Conservation (phyloP, 2,113 vertebrate species). For the Osmerus eperlanus region DNA sequence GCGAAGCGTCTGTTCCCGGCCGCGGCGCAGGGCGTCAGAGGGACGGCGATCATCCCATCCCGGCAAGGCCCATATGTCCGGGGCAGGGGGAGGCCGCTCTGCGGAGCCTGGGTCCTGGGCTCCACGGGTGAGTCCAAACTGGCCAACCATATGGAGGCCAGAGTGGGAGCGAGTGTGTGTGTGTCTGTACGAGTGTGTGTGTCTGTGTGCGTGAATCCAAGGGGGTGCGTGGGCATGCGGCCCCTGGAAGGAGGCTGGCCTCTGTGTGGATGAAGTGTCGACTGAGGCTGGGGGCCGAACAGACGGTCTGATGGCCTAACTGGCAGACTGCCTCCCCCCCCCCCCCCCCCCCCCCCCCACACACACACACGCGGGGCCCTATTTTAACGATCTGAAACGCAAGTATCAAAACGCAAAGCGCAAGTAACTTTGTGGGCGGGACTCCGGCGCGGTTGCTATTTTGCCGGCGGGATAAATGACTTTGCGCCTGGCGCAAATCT, state of each 20-base stretch:
- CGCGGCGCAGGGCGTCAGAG: constrained; percentile 4
- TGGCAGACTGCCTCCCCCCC: no score
- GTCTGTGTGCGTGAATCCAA: neutral
- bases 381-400: no score
- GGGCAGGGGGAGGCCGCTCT: constrained; percentile 21
- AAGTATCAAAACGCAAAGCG: no score
- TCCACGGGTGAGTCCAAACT: constrained; percentile 38
- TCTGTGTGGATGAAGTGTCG: neutral
- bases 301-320: neutral
- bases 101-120: constrained; percentile 38
- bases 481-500: no score
- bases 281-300: neutral
- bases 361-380: no score
- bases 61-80: constrained; percentile 45
- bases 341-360: no score
- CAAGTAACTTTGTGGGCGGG: no score
- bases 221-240: neutral
- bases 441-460: no score
- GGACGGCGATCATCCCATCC: constrained; percentile 30
- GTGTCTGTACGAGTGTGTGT: neutral
- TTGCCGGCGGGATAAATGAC: no score
- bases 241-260: neutral
- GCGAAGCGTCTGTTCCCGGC: constrained; percentile 31
- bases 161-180: neutral
- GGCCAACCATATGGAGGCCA: constrained; percentile 45